Base-by-base conservation (phyloP, 2,113 vertebrate species). In the Phasianus colchicus region DNA sequence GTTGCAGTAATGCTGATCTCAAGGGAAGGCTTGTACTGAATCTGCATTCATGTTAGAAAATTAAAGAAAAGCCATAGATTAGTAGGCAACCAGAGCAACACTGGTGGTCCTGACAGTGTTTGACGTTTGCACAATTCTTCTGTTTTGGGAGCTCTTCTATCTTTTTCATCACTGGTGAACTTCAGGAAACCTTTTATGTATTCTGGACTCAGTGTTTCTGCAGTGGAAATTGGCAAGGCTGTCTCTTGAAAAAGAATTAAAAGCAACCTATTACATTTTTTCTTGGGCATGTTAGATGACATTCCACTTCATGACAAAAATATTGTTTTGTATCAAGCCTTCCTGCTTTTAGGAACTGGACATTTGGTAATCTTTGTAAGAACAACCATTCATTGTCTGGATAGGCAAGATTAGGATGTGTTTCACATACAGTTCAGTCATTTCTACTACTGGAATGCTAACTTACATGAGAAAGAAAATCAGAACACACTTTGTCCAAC, bases 1-100 rank as follows among this genome's bases (percentile, higher is more conserved):
- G 75, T 90, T 95, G 83, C 48, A 88, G 76, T 94, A 89, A 75
- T 69, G 79, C 72, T 81, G 40, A 65, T 93, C 95, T 92, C 88
- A 54, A 71, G 79, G 94, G 90, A 69, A 83, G 38, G 16, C 83
- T 92, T 83, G 43, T 61, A 75, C 55, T 54, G 79, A 78, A 92
- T 55, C 36, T 66, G 20, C 60, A 69, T 83, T 95, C 25, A 1
- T 88, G 40, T 83, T 81, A 87, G 58, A 9, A n/a, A 58, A 58
- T n/a, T 38, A 63, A 63, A 63, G 38, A 17, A 40, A 63, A 38
- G 7, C 14, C 19, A 55, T 7, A 63, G 58, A 83, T 79, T 75
- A 87, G 73, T 70, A 92, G 36, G 45, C 82, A 88, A 60, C 42
- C 24, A 66, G 70, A 72, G 66, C 27, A 76, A 36, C 32, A 27